Percentiles rank a stretch among this genome's conserved stretches.
phyloP scores from a whole-genome alignment of 2,888 invertebrate genomes.

The Dryomyza anilis region DNA sequence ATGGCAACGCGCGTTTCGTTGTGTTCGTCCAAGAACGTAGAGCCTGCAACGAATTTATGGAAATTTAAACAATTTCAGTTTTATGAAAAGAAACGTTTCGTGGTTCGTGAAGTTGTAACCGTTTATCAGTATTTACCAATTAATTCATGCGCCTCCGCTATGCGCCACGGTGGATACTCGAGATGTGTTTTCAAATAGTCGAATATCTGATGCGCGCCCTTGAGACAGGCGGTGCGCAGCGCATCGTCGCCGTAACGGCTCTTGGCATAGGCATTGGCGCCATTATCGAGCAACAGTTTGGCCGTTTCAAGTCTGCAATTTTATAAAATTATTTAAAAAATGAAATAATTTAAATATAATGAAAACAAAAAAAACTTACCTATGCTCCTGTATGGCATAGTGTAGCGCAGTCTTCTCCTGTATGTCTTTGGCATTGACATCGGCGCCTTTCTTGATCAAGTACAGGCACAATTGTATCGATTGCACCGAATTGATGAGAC shows the following conservation, averaged over 20 bases:
- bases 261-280: constrained; percentile 77
- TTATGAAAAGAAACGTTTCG: background rate
- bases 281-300: constrained; percentile 76
- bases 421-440: constrained; percentile 85
- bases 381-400: constrained; percentile 88
- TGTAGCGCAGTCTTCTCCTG: constrained; percentile 91
- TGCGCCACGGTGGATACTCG: constrained; percentile 69
- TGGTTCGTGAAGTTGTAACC: background rate
- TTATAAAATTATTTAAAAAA: background rate
- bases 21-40: constrained; percentile 87
- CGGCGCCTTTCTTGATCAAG: constrained; percentile 79
- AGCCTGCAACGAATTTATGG: constrained; percentile 56
- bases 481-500: constrained; percentile 92
- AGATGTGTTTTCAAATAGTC: constrained; percentile 71
- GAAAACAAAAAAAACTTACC: constrained; percentile 52
- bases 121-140: constrained; percentile 64
- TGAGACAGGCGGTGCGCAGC: constrained; percentile 82
- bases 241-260: constrained; percentile 89
- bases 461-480: constrained; percentile 80
- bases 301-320: constrained; percentile 75
- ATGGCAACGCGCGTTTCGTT: constrained; percentile 76
- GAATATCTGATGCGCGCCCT: constrained; percentile 75
- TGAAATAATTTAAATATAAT: background rate
- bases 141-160: constrained; percentile 86
- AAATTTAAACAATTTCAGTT: background rate